Base-by-base conservation (phyloP, 2,797 vertebrate genomes). In the Poeciliopsis paucimaculata region DNA sequence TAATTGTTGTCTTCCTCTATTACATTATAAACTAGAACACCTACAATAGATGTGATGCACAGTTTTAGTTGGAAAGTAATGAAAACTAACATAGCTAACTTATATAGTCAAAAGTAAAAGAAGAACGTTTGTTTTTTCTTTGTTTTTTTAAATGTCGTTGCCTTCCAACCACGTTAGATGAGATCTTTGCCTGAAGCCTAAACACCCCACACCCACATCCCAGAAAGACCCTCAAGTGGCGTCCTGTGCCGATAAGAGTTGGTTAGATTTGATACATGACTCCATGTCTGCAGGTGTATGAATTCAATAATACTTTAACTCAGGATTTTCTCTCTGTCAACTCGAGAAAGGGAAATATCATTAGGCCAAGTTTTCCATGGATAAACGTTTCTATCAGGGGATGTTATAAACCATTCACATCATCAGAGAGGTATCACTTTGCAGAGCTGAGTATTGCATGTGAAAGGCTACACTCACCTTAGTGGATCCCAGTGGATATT, bases 391-490 rank as follows among this genome's bases (percentile, higher is more conserved):
- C 86, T 89, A 84, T 80, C 88, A 55, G 87, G 88, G 90, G 88
- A 93, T 87, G 89, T 89, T 89, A 86, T 80, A 93, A 90, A 90
- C 87, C 89, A 91, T 89, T 93, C 91, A 84, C 82, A 88, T 91
- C 84, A 90, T 84, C 78, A 88, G 82, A 88, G 84, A 82, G 57
- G 31, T 90, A 93, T 93, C 91, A 89, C 84, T 93, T 91, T 90
- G 82, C 89, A 77, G 78, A 81, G 79, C 79, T 83, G 89, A 87
- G 84, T 82, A 88, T 89, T 83, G 86, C 76, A 89, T 84, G 87
- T 89, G 90, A 93, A 93, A 93, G 90, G 86, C 90, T 94, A 88
- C 81, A 88, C 91, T 89, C 89, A 88, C 90, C 91, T 91, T 86
- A 62, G 82, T 79, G 88, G 84, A 88, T 94, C 90, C 92, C 92